Percentiles rank a stretch among this genome's conserved stretches.
Evolutionary conservation across 2,113 vertebrate genomes (phyloP).

Genomic region (Petrocephalus microphthalmus): DNA sequence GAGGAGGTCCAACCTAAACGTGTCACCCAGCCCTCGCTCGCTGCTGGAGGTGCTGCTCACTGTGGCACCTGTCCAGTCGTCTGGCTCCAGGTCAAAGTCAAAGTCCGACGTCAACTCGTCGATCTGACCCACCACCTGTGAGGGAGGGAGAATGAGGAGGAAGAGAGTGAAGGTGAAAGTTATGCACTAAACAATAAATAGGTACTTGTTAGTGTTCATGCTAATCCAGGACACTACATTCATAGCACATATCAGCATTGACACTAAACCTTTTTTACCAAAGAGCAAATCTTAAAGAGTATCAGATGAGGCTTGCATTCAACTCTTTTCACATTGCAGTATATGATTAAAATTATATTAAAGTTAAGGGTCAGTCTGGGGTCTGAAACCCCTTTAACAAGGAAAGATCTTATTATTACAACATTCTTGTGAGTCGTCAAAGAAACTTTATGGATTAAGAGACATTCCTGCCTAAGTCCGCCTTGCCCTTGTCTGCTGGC

Average conservation of each 20-base stretch:
- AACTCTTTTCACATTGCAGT: neutral
- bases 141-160: neutral
- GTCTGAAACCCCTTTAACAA: neutral
- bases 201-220: neutral
- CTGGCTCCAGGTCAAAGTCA: slow-evolving; percentile 66
- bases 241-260: neutral
- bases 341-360: neutral
- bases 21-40: slow-evolving; percentile 58
- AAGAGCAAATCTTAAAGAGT: neutral
- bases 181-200: neutral
- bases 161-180: neutral
- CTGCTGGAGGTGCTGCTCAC: slow-evolving; percentile 73
- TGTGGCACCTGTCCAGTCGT: slow-evolving; percentile 62
- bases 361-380: neutral
- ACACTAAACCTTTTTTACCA: neutral
- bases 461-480: neutral
- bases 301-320: neutral
- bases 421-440: neutral
- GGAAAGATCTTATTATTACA: neutral
- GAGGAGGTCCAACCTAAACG: slow-evolving; percentile 58
- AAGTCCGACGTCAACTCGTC: slow-evolving; percentile 74
- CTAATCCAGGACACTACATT: neutral
- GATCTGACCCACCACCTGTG: slow-evolving; percentile 75
- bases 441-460: neutral
- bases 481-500: neutral